phyloP scores from a whole-genome alignment of 2,797 vertebrate species.

The Sus cebifrons region DNA sequence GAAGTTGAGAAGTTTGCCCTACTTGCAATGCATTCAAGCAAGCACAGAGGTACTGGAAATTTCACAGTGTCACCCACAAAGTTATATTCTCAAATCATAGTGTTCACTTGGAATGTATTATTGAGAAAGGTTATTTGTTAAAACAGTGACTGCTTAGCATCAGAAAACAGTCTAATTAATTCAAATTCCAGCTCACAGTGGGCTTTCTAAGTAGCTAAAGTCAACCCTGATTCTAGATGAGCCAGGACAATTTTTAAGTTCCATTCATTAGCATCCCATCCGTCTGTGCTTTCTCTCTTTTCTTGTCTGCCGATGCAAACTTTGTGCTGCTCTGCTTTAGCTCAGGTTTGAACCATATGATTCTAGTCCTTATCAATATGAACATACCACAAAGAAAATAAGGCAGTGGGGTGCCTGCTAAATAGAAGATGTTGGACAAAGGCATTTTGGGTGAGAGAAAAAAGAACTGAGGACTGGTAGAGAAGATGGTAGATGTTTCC shows the following conservation, averaged over 20 bases:
- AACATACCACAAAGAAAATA: background rate
- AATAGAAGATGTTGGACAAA: background rate
- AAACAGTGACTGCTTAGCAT: background rate
- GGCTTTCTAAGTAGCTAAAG: background rate
- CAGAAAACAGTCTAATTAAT: background rate
- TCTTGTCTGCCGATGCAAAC: background rate
- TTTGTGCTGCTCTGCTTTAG: background rate
- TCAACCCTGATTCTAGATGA: conserved; percentile 11
- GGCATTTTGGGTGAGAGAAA: background rate
- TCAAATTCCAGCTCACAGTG: background rate
- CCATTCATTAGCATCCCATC: background rate
- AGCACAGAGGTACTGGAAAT: background rate
- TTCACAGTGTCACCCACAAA: background rate
- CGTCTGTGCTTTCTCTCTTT: background rate
- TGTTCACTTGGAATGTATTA: background rate
- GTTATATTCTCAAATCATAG: background rate
- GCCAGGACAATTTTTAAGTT: background rate
- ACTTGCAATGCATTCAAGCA: accelerated
- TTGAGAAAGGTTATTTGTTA: conserved; percentile 7
- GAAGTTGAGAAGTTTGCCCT: background rate
- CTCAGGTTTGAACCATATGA: background rate
- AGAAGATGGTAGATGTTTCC: background rate
- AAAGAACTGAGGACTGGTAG: background rate
- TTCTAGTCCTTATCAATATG: background rate
- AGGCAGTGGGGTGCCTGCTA: background rate